Base-by-base conservation (phyloP, 2,113 vertebrate species). In the Stercorarius parasiticus region DNA sequence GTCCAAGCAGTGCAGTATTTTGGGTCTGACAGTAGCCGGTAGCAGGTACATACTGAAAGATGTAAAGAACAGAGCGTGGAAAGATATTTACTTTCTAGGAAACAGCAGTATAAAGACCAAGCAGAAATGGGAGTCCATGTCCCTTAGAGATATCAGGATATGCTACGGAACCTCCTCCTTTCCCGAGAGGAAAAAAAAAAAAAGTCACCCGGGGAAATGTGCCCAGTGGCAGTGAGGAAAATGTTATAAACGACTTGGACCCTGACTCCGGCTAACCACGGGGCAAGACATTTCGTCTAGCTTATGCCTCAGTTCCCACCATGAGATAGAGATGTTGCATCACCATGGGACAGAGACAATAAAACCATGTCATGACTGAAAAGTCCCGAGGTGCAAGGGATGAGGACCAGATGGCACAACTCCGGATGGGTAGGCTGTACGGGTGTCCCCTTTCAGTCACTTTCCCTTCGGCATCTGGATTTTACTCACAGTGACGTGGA, bases 381-480 rank as follows among this genome's bases (percentile, higher is more conserved):
- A 90, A 78, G 66, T 78, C 69, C 67, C 70, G 90, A 97, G 77
- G 70, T 95, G 70, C 15, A 11, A 86, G 40, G 88, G 86, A 95
- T 89, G 66, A 95, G 65, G 86, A 89, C 43, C 93, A 97, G 73
- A 94, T 69, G 69, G 80, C 72, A 74, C 55, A 76, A 43, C 32
- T 88, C 50, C 1, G 5, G 36, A 92, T 42, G 83, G 27, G 40
- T n/a, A 86, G 62, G 69, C 49, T 79, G 53, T 38, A 69, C 0
- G 7, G 40, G 81, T 40, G 4, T 85, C 49, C 30, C 40, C 58
- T 95, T 92, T 91, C 83, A 91, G 77, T 80, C 83, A 87, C 84
- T 95, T 97, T 95, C 71, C 53, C 83, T 91, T 91, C 1, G 2
- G 53, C 0, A 0, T 76, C 70, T 87, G 81, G 86, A 79, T 84